Evolutionary conservation across 2,888 invertebrate genomes (phyloP), one percentile per base, ranked within the genome.

Genomic region (Synergus itoensis): DNA sequence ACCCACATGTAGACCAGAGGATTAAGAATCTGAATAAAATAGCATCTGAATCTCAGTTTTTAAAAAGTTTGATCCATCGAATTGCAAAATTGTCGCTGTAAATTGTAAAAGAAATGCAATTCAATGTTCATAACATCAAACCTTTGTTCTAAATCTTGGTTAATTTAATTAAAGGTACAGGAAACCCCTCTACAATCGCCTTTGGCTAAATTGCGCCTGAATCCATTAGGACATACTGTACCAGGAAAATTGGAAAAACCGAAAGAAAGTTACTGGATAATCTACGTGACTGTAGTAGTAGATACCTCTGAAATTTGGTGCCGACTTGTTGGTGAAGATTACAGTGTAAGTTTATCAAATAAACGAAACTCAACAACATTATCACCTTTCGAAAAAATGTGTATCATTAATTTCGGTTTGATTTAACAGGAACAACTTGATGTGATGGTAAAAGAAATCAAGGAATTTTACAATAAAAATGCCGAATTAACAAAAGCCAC

Each of bases 251-350:
- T 92, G 1, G 65, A 81, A 7, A 80, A 88, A 45, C 89, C 92
- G 0, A 85, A 94, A 1, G 92, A 93, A 60, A 92, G 93, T 79
- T 92, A 90, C 83, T 95, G 94, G 95, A 94, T 94, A 87, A 94
- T 95, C 8, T 94, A 93, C 84, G 93, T 95, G 14, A 95, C 95
- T 0, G 93, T 94, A 57, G 95, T 95, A 8, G 93, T 93, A 76
- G 94, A 94, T 0, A 94, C 95, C 0, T 92, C 94, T 1, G 95
- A 95, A 86, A 93, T 96, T 77, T 96, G 95, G 95, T 93, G 94
- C 1, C 93, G 95, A 78, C 93, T 96, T 9, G 94, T 96, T 82
- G 95, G 95, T 67, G 92, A 94, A 14, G 92, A 95, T 28, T 95
- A 95, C 87, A 95, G 94, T 87, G 95, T 95, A 88, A 93, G 94